A percentile compares a stretch with the other conserved stretches of the same genome.
Evolutionary conservation across 2,888 invertebrate genomes (phyloP).

Genomic region (Epistrophe grossulariae): DNA sequence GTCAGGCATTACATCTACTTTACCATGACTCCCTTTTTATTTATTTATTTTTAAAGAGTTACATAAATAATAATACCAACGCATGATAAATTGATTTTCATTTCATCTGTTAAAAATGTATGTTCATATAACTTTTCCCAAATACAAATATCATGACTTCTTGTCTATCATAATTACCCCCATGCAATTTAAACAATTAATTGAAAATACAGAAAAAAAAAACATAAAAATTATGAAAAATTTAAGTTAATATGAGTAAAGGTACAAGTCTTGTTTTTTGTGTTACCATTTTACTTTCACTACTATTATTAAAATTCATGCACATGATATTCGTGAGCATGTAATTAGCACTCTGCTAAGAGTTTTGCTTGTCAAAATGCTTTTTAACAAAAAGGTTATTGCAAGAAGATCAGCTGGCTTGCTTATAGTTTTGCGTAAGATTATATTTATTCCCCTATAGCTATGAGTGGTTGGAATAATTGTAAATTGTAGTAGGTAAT

Average conservation of each 20-base stretch:
- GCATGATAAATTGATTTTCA: slow-evolving; percentile 18
- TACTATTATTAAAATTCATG: slow-evolving; percentile 28
- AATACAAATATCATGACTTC: not conserved
- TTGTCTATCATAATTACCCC: not conserved
- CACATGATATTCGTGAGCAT: slow-evolving; percentile 56
- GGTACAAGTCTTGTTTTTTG: slow-evolving; percentile 33
- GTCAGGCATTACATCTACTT: too few species aligned
- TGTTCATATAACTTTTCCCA: not conserved
- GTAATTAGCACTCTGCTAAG: slow-evolving; percentile 63
- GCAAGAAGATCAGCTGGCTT: slow-evolving; percentile 20
- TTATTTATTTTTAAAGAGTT: not conserved
- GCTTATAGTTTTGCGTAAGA: slow-evolving; percentile 14
- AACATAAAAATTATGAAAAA: slow-evolving; percentile 22
- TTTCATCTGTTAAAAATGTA: not conserved
- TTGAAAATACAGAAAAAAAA: not conserved
- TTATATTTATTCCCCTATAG: not conserved
- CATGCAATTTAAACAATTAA: slow-evolving; percentile 22
- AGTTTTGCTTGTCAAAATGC: slow-evolving; percentile 42
- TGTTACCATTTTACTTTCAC: slow-evolving; percentile 64
- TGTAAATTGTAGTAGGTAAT: not conserved
- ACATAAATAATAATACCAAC: slow-evolving; percentile 1
- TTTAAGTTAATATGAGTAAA: slow-evolving; percentile 45
- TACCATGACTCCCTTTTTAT: too few species aligned
- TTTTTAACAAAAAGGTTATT: slow-evolving; percentile 41
- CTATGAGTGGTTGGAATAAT: not conserved